Conservation (phyloP, 2,888 invertebrate genomes). For the Caenorhabditis panamensis region DNA sequence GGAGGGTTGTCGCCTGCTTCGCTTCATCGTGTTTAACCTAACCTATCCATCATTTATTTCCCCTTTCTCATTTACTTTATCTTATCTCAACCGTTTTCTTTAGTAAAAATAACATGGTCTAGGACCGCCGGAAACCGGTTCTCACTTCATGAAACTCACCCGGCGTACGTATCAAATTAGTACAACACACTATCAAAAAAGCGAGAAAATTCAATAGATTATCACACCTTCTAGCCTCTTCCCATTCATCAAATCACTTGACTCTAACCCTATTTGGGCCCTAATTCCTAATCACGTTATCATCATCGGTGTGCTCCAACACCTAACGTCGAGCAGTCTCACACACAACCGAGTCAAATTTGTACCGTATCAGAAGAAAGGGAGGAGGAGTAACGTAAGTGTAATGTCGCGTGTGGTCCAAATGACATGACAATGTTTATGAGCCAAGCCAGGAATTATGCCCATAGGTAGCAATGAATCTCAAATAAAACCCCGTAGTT, state of each 20-base stretch:
- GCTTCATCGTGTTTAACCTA: slow-evolving; percentile 45
- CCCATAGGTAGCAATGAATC: slow-evolving; percentile 59
- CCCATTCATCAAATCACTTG: slow-evolving; percentile 25
- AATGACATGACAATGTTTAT: slow-evolving; percentile 29
- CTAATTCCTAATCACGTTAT: slow-evolving; percentile 59
- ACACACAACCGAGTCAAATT: slow-evolving; percentile 8
- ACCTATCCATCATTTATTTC: slow-evolving; percentile 56
- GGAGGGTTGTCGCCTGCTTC: slow-evolving; percentile 20
- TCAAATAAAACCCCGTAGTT: slow-evolving; percentile 56
- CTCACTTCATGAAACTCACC: slow-evolving; percentile 39
- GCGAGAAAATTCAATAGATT: slow-evolving; percentile 56
- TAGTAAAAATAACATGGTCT: slow-evolving; percentile 57
- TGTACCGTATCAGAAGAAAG: slow-evolving; percentile 19
- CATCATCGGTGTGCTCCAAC: slow-evolving; percentile 17
- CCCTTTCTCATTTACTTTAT: slow-evolving; percentile 39
- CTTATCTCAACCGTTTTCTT: slow-evolving; percentile 55
- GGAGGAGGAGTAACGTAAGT: not conserved
- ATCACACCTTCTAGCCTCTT: slow-evolving; percentile 35
- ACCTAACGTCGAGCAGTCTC: not conserved
- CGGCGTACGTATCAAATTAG: slow-evolving; percentile 52
- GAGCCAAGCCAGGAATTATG: slow-evolving; percentile 26
- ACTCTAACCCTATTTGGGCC: slow-evolving; percentile 50
- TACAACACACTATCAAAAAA: slow-evolving; percentile 43
- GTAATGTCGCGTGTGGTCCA: slow-evolving; percentile 17
- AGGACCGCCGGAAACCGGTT: slow-evolving; percentile 45